Base-by-base conservation (phyloP, 2,888 invertebrate species). In the Mesorhabditis belari region DNA sequence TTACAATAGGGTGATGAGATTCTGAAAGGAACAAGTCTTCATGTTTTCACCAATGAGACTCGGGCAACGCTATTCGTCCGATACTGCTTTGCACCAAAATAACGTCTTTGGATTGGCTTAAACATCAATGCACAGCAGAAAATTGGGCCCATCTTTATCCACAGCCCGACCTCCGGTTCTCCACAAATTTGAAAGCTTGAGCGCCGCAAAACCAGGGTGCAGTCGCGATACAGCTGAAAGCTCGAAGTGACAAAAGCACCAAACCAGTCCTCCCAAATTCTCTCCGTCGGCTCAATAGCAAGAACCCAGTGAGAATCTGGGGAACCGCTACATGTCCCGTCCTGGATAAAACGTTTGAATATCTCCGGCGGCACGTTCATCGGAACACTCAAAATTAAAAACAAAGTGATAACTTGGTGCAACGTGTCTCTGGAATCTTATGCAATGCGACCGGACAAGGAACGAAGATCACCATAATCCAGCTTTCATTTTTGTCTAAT, bases 151-250 rank as follows among this genome's bases (percentile, higher is more conserved):
- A n/a, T n/a, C n/a, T n/a, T 35, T 9, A 17, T 35, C 44, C 44
- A n/a, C 12, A 35, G 44, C n/a, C 12, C n/a, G n/a, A 27, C 55
- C 63, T 61, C 50, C 92, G 92, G 58, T 90, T 86, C 82, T 94
- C 94, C 73, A 89, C 89, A 83, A 94, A 93, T 85, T 96, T 95
- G 85, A 93, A 93, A 52, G 92, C 93, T 85, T 95, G 95, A 82
- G 92, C 92, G 78, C 92, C n/a, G n/a, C n/a, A n/a, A 93, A 19
- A 95, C 91, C 12, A 95, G n/a, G n/a, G n/a, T n/a, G n/a, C 85
- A 54, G 94, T 91, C 21, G 95, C 93, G 71, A 92, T 90, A 83
- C 92, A 93, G 81, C 86, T 87, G 2, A n/a, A n/a, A n/a, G 89
- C 87, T 79, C 88, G 88, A 49, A 94, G 94, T 64, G 89, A 87